Percentiles rank a stretch among this genome's conserved stretches.
These are phyloP conservation scores for Drosophila subobscura DNA, from an alignment of 1,140 invertebrate species.

Conservation along the genomic window DNA sequence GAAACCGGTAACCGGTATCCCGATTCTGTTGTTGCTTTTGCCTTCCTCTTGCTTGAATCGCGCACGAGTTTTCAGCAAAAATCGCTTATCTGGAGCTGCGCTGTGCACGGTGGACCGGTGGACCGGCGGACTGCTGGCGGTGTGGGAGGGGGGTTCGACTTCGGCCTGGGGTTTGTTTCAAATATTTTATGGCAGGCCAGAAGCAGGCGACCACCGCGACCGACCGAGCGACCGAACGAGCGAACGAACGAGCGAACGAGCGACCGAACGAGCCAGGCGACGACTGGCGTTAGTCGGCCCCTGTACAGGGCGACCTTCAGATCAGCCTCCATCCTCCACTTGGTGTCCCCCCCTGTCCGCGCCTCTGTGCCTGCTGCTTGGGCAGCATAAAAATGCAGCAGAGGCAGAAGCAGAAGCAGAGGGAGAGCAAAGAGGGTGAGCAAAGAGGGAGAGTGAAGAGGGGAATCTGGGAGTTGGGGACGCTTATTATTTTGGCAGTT, in stretches of 20 bases:
- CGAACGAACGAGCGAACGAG: neutral
- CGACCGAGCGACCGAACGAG: constrained; percentile 1
- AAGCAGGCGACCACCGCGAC: constrained; percentile 9
- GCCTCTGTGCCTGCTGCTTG: constrained; percentile 8
- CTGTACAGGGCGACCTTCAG: constrained; percentile 29
- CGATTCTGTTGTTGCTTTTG: constrained; percentile 15
- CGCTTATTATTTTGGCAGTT: constrained; percentile 81
- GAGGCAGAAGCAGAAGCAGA: neutral
- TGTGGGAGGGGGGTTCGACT: no score
- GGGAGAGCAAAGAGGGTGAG: no score
- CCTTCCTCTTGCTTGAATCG: constrained; percentile 60
- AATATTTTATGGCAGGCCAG: constrained; percentile 71
- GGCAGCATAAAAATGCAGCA: constrained; percentile 41
- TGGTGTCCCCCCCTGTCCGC: no score
- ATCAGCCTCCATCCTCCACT: no score
- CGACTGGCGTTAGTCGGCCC: constrained; percentile 27
- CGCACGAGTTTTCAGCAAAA: constrained; percentile 81
- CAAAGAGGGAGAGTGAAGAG: no score
- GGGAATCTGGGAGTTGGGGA: neutral
- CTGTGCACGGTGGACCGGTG: neutral
- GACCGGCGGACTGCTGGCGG: no score
- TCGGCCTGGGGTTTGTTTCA: constrained; percentile 40
- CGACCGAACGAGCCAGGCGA: neutral
- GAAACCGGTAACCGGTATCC: constrained; percentile 48
- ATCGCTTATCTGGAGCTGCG: constrained; percentile 69